phyloP scores from a whole-genome alignment of 2,113 vertebrate genomes.

The Ceyx margarethae region DNA sequence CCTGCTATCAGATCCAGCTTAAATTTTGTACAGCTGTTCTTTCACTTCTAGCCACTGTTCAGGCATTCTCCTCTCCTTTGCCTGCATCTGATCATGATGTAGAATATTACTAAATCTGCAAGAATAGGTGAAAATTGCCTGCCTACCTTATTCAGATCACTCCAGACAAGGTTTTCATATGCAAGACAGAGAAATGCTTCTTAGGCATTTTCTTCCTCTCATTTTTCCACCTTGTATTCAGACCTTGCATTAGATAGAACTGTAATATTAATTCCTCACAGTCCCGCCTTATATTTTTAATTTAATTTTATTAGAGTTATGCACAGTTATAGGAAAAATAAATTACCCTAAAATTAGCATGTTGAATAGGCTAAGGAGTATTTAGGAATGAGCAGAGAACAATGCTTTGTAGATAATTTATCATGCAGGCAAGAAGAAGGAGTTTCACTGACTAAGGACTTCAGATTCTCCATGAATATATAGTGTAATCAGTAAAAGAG shows the following conservation, averaged over 20 bases:
- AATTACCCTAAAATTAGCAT: constrained; percentile 37
- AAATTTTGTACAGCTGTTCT: background rate
- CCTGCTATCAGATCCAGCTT: background rate
- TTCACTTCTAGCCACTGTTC: background rate
- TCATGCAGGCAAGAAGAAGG: constrained; percentile 27
- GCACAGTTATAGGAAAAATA: constrained; percentile 25
- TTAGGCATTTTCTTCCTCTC: background rate
- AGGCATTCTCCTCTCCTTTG: background rate
- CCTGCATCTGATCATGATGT: background rate
- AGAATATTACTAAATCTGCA: background rate
- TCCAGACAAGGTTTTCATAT: constrained; percentile 19
- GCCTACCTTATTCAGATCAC: constrained; percentile 4
- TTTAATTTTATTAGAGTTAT: constrained; percentile 14
- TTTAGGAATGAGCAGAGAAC: constrained; percentile 45
- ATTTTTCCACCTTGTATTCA: background rate
- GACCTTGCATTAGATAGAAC: background rate
- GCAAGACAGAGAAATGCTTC: constrained; percentile 22
- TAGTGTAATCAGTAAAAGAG: constrained; percentile 21
- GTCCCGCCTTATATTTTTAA: background rate
- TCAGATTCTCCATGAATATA: background rate
- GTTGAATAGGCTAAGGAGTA: constrained; percentile 43
- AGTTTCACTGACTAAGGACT: constrained; percentile 48
- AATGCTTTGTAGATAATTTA: constrained; percentile 41
- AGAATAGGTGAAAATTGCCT: constrained; percentile 12
- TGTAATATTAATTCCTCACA: background rate